These are phyloP conservation scores for Ctenoplectra terminalis DNA, from an alignment of 1,140 invertebrate genomes.

Conservation along the genomic window DNA sequence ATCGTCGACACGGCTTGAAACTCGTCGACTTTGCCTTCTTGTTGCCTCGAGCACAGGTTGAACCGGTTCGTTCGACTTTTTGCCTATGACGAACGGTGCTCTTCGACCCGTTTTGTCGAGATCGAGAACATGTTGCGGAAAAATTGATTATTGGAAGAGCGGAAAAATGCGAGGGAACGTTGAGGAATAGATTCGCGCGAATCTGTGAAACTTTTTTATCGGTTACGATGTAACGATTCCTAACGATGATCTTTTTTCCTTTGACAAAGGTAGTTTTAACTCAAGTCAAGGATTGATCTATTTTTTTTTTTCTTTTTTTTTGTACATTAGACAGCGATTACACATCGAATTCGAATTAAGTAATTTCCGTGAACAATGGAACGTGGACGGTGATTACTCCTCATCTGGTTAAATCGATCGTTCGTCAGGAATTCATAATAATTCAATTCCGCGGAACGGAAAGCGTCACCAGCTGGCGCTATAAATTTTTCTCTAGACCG, in stretches of 20 bases:
- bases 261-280: no score
- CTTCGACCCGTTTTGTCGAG: background rate
- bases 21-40: background rate
- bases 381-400: background rate
- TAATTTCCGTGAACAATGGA: background rate
- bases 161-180: no score
- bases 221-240: background rate
- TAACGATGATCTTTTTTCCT: background rate
- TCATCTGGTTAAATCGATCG: background rate
- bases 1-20: background rate
- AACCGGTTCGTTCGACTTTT: constrained; percentile 34
- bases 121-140: background rate
- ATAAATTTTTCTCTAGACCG: constrained; percentile 35
- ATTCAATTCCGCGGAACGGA: background rate
- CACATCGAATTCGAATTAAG: background rate
- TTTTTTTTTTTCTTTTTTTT: background rate
- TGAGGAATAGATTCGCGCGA: background rate
- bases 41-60: background rate
- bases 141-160: background rate
- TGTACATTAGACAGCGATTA: no score
- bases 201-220: background rate
- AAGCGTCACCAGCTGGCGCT: background rate
- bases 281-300: no score
- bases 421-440: constrained; percentile 1
- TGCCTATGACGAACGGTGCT: background rate